Evolutionary conservation across 1,140 invertebrate species (phyloP).

Genomic region (Coelopa frigida): DNA sequence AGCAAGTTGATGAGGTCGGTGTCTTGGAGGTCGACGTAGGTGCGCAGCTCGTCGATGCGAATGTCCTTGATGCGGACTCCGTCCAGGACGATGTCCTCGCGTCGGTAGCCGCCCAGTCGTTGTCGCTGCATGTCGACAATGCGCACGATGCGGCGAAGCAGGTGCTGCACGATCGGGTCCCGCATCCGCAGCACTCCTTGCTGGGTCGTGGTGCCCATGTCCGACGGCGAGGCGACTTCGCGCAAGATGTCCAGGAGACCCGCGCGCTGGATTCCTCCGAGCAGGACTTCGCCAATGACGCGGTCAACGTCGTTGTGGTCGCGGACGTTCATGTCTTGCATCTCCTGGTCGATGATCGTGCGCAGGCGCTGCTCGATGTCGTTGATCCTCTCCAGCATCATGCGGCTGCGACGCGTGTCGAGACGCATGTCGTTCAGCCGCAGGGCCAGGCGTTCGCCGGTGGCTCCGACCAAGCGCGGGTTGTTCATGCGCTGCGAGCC

Average conservation of each 20-base stretch:
- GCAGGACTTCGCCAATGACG: neutral
- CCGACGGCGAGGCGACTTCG: neutral
- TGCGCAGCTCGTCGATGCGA: slow-evolving; percentile 38
- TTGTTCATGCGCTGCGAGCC: neutral
- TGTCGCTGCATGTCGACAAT: slow-evolving; percentile 47
- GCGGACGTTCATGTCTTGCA: neutral
- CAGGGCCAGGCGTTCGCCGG: neutral
- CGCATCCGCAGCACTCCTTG: neutral
- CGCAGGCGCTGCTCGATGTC: neutral
- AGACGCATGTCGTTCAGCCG: neutral
- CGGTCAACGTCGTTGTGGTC: neutral
- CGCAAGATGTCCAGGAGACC: slow-evolving; percentile 4
- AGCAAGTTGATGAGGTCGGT: slow-evolving; percentile 15
- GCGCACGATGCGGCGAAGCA: slow-evolving; percentile 18
- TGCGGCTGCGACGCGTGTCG: neutral
- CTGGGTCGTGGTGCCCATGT: neutral
- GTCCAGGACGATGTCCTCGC: slow-evolving; percentile 47
- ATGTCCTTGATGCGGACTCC: slow-evolving; percentile 53
- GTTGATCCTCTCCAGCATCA: neutral
- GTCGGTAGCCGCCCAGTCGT: slow-evolving; percentile 51
- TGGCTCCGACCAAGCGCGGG: neutral
- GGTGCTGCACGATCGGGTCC: neutral
- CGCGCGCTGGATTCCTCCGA: neutral
- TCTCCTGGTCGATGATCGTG: neutral
- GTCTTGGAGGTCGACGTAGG: slow-evolving; percentile 16